Evolutionary conservation across 2,888 invertebrate species (phyloP).

Genomic region (Rhagonycha lutea): DNA sequence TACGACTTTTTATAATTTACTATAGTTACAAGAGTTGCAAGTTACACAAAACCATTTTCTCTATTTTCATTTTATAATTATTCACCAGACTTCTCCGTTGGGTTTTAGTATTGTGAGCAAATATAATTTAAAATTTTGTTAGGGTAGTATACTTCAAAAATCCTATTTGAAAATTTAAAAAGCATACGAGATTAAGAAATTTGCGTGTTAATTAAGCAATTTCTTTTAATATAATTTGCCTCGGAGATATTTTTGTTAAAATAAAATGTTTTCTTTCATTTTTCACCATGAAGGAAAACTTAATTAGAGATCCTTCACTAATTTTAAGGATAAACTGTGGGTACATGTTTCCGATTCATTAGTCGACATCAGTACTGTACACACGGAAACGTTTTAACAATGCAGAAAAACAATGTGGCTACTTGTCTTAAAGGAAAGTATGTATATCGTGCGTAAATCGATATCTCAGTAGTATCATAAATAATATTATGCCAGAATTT

Average conservation of each 20-base stretch:
- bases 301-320: neutral
- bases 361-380: neutral
- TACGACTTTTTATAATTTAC: neutral
- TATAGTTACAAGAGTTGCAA: neutral
- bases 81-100: neutral
- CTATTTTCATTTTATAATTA: neutral
- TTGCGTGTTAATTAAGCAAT: neutral
- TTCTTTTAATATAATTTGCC: neutral
- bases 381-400: neutral
- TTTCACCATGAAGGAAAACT: too few relatives aligned
- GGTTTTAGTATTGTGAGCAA: neutral
- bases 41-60: neutral
- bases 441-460: neutral
- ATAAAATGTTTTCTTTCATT: neutral
- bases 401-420: neutral
- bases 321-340: neutral
- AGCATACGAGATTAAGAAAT: neutral
- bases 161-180: neutral
- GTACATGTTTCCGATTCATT: neutral
- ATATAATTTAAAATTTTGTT: neutral
- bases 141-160: neutral
- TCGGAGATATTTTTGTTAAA: neutral
- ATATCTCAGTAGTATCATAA: neutral
- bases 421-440: neutral
- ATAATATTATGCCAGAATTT: neutral